Evolutionary conservation across 2,888 invertebrate species (phyloP).

Genomic region (Achlya flavicornis): DNA sequence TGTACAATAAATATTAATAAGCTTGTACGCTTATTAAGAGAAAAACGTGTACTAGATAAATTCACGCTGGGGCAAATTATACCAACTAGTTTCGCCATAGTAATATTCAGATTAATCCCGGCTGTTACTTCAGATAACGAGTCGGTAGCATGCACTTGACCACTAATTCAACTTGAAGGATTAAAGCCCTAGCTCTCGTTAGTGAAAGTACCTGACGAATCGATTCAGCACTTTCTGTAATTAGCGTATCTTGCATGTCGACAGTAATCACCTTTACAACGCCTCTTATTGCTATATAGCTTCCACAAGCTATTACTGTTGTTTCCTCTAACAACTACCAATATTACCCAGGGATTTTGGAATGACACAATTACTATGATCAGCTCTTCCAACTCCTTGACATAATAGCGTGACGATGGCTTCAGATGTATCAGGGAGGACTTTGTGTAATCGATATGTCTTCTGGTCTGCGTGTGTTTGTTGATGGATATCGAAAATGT

Average conservation of each 20-base stretch:
- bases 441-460: too few species aligned
- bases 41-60: neutral
- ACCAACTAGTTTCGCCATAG: too few species aligned
- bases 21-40: neutral
- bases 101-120: neutral
- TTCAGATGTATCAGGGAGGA: too few species aligned
- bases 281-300: neutral
- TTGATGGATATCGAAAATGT: too few species aligned
- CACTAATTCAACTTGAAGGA: neutral
- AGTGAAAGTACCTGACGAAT: constrained; percentile 4
- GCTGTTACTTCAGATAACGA: neutral
- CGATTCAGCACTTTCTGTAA: constrained; percentile 6
- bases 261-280: constrained; percentile 1
- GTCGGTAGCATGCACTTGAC: neutral
- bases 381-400: neutral
- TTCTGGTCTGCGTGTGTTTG: too few species aligned
- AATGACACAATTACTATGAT: neutral
- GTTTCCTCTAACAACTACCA: neutral
- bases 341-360: neutral
- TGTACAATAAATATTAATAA: neutral
- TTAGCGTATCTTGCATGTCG: neutral
- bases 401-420: neutral
- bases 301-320: neutral
- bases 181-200: constrained; percentile 2
- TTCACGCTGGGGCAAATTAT: neutral